phyloP scores from a whole-genome alignment of 2,888 invertebrate genomes.

The Sarcophaga subvicina region DNA sequence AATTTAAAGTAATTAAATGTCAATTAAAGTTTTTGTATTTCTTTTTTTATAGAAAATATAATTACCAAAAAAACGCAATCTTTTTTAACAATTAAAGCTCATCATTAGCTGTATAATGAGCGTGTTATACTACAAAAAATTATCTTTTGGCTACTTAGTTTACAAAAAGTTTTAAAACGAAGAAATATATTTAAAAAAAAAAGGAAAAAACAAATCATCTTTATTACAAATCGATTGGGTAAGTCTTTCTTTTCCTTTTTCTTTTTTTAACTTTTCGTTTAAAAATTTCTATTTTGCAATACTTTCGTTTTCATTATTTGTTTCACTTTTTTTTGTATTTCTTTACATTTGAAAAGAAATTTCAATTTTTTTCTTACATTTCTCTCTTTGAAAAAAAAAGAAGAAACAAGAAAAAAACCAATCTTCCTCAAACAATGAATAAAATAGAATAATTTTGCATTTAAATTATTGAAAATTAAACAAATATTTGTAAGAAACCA shows the following conservation, averaged over 20 bases:
- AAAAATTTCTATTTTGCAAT: conserved; percentile 48
- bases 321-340: conserved; percentile 19
- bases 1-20: no score
- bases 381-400: background rate
- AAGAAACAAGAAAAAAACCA: background rate
- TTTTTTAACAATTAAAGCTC: no score
- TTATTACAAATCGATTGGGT: conserved; percentile 50
- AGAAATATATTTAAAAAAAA: background rate
- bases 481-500: no score
- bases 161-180: background rate
- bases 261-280: background rate
- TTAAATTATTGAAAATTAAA: background rate
- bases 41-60: no score
- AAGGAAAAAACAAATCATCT: background rate
- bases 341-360: conserved; percentile 43
- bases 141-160: no score
- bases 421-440: conserved; percentile 54
- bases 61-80: no score
- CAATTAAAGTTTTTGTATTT: no score
- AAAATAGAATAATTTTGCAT: conserved; percentile 56
- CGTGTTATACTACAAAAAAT: background rate
- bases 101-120: no score
- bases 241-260: conserved; percentile 40
- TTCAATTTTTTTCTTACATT: conserved; percentile 3
- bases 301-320: conserved; percentile 61